Conservation (phyloP, 2,888 invertebrate genomes). For the Hypolimnas misippus region DNA sequence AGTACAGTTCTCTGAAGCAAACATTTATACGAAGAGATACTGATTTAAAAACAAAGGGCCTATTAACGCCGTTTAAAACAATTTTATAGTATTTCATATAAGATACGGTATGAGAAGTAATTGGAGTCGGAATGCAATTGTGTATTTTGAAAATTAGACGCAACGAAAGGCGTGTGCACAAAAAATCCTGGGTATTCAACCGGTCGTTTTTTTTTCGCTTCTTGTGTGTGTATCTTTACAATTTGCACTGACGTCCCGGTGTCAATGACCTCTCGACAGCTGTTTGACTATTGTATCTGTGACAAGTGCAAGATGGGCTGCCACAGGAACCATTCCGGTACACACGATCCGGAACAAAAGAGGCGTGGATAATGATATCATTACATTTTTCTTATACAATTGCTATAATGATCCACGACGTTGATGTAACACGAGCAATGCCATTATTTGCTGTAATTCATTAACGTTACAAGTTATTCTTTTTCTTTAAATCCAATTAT, state of each 20-base stretch:
- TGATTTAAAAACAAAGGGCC: neutral
- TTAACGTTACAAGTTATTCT: constrained; percentile 30
- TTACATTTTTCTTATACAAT: constrained; percentile 65
- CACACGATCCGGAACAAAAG: constrained; percentile 75
- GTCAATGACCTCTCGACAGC: constrained; percentile 80
- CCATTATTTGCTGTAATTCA: constrained; percentile 20
- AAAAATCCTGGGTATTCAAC: constrained; percentile 57
- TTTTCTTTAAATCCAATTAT: no score
- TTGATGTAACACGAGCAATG: constrained; percentile 8
- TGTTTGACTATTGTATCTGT: constrained; percentile 74
- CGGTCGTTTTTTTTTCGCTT: constrained; percentile 73
- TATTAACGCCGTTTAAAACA: neutral
- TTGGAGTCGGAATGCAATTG: neutral
- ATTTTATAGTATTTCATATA: neutral
- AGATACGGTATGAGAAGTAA: neutral
- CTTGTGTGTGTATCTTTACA: constrained; percentile 76
- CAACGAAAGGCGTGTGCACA: constrained; percentile 25
- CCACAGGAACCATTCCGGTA: constrained; percentile 70
- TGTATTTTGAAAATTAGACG: constrained; percentile 1
- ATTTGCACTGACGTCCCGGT: constrained; percentile 74
- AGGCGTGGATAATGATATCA: constrained; percentile 77
- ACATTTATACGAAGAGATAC: neutral
- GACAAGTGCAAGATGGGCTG: constrained; percentile 71
- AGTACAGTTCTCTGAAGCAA: neutral
- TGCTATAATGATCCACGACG: constrained; percentile 52